Conservation (phyloP, 2,797 vertebrate genomes). For the Hybognathus amarus region DNA sequence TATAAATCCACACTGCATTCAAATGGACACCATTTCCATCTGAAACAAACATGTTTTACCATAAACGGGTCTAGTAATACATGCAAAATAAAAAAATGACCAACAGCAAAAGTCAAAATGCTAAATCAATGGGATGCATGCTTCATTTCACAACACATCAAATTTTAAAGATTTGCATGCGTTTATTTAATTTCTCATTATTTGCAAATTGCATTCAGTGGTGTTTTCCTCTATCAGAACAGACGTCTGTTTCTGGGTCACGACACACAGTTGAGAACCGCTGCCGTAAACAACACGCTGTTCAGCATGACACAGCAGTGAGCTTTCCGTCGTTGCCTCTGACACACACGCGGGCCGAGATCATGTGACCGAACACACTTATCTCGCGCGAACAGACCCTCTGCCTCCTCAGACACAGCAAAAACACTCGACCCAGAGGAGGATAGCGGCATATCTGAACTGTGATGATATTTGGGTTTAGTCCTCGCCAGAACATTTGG, state of each 20-base stretch:
- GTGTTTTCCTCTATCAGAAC: background rate
- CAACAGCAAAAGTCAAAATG: background rate
- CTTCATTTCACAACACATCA: background rate
- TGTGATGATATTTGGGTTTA: background rate
- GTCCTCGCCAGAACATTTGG: background rate
- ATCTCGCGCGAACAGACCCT: slow-evolving; percentile 45
- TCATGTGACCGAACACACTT: slow-evolving; percentile 14
- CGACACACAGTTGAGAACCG: background rate
- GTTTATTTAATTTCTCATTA: background rate
- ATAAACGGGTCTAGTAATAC: background rate
- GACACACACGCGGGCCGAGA: background rate
- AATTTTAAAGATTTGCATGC: background rate
- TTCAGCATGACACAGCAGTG: slow-evolving; percentile 35
- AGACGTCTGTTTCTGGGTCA: background rate
- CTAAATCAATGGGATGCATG: background rate
- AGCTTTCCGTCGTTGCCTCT: background rate
- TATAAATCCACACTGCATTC: background rate
- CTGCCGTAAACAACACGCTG: slow-evolving; percentile 8
- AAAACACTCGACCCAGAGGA: background rate
- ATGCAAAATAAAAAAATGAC: background rate
- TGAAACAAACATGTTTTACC: background rate
- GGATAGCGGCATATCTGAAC: background rate
- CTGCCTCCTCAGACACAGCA: background rate
- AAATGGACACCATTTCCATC: background rate
- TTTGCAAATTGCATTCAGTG: background rate